Conservation (phyloP, 2,797 vertebrate genomes). For the Eremophila alpestris region DNA sequence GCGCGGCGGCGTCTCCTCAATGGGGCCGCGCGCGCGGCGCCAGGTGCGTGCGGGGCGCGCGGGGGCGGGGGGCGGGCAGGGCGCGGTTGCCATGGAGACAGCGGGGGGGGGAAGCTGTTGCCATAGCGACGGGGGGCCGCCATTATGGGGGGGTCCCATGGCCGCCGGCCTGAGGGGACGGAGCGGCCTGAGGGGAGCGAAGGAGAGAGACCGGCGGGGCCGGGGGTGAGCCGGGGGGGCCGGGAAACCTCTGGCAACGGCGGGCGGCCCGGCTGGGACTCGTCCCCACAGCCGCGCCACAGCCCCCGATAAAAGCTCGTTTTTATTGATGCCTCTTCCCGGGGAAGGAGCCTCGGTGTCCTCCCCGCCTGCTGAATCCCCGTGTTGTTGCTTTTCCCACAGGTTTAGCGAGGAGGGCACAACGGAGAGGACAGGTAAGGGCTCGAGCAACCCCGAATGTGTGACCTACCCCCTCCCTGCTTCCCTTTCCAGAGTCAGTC, state of each 20-base stretch:
- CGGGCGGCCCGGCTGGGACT: neutral
- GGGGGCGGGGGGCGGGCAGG: neutral
- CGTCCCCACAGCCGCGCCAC: no score
- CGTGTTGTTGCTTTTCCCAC: neutral
- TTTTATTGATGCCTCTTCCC: no score
- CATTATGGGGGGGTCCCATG: neutral
- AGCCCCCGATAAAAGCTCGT: rapidly evolving
- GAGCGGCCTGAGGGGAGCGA: neutral
- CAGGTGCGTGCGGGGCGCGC: neutral
- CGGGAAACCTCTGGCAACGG: neutral
- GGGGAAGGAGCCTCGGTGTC: neutral
- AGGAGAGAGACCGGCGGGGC: neutral
- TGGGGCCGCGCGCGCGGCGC: neutral
- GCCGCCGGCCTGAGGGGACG: neutral
- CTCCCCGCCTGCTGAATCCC: neutral
- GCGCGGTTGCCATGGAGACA: neutral
- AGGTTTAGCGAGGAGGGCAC: neutral
- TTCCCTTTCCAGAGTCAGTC: neutral
- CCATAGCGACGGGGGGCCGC: neutral
- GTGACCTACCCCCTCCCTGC: rapidly evolving
- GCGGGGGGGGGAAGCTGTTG: neutral
- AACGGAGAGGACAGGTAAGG: constrained; percentile 8
- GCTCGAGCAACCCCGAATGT: neutral
- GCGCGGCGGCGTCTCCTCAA: neutral
- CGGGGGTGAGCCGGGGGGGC: neutral